Evolutionary conservation across 2,113 vertebrate genomes (phyloP).

Genomic region (Suncus etruscus): DNA sequence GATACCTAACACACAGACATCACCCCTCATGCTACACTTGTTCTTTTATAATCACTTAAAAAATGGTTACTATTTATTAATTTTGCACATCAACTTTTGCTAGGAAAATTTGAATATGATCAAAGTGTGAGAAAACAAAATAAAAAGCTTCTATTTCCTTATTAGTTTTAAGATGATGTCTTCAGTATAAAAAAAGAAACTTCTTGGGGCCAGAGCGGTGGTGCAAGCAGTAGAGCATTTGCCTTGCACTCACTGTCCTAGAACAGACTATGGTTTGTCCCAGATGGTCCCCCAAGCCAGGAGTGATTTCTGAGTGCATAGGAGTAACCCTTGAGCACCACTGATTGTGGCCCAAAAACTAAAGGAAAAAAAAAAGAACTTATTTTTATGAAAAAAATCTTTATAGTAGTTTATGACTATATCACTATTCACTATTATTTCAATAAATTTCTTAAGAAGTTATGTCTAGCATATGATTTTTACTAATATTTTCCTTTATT

Average conservation of each 20-base stretch:
- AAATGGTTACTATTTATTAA: not conserved
- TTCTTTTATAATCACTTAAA: not conserved
- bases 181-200: not conserved
- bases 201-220: not conserved
- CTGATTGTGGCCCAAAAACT: too few relatives aligned
- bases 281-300: too few relatives aligned
- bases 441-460: not conserved
- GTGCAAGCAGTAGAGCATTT: too few relatives aligned
- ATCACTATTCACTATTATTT: not conserved
- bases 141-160: not conserved
- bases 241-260: too few relatives aligned
- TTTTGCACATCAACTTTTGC: not conserved
- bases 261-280: too few relatives aligned
- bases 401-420: not conserved
- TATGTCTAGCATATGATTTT: not conserved
- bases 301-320: too few relatives aligned
- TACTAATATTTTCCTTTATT: not conserved
- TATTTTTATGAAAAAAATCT: not conserved
- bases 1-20: accelerated
- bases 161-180: not conserved
- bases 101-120: not conserved
- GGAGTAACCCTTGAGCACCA: too few relatives aligned
- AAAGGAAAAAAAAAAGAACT: too few relatives aligned
- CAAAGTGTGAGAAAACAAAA: not conserved
- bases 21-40: not conserved